phyloP scores from a whole-genome alignment of 2,113 vertebrate genomes.

The Arenaria interpres region DNA sequence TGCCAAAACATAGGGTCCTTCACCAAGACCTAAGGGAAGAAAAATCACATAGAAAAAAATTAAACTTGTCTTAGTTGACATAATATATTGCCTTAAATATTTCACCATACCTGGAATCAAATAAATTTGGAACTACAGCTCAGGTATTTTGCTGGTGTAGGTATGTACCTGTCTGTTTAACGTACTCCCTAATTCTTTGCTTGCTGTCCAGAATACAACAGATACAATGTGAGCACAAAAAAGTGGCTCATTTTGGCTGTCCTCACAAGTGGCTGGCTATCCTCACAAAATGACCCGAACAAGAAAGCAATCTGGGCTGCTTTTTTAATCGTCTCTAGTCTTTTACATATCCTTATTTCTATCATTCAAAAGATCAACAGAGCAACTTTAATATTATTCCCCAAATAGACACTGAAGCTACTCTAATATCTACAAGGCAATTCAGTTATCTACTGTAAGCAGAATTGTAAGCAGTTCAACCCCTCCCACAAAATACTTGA shows the following conservation, averaged over 20 bases:
- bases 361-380: not conserved
- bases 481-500: not conserved
- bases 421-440: not conserved
- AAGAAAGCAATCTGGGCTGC: not conserved
- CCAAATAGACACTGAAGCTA: not conserved
- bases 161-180: not conserved
- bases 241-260: not conserved
- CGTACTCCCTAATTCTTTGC: not conserved
- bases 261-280: not conserved
- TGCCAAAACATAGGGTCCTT: conserved; percentile 91
- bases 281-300: not conserved
- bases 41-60: not conserved
- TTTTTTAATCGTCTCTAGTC: not conserved
- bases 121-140: not conserved
- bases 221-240: not conserved
- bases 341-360: not conserved
- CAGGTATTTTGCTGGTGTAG: not conserved
- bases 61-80: not conserved
- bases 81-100: not conserved
- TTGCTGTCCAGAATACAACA: not conserved
- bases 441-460: no score
- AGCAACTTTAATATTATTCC: not conserved
- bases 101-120: not conserved
- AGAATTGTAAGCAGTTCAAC: not conserved
- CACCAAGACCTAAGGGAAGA: conserved; percentile 84